Evolutionary conservation across 1,140 invertebrate species (phyloP), one percentile per base, ranked within the genome.

Genomic region (Hypsibius dujardini): DNA sequence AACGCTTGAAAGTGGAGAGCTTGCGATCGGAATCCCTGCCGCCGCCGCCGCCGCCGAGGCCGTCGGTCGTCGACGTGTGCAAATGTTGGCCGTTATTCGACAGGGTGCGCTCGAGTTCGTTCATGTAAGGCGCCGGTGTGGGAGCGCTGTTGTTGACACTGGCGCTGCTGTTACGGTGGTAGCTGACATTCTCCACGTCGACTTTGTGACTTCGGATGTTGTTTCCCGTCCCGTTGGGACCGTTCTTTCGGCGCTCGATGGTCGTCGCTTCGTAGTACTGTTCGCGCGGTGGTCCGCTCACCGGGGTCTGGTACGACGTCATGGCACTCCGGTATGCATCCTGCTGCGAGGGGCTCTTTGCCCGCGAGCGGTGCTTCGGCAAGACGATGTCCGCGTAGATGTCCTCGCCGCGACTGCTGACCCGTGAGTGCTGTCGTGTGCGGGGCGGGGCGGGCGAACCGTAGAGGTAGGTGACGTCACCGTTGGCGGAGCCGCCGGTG

Each of bases 41-140:
- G 28, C 28, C 28, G 28, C 28, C 28, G 28, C 28, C 28, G 28
- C 28, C 28, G 28, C 28, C 28, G 28, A 28, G 28, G 28, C 28
- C 28, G 28, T 28, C 28, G 28, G 28, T 28, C 28, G 28, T 28
- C 28, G 28, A 28, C 28, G 28, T 28, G 50, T 12, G 62, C 42
- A 67, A 45, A 67, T 67, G 62, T 45, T 67, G 62, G 7, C 62
- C 62, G 42, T 67, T 67, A 28, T 28, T 28, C 12, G 62, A 67
- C 42, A 67, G 45, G 42, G 62, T 67, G 7, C 62, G 62, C 62
- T 67, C 62, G 12, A 67, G 42, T 42, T 67, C 62, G 62, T 42
- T 67, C 62, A 67, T 67, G 62, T 67, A 67, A 12, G 62, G 62
- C 45, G 62, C 62, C 62, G 62, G 62, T 56, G 50, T 7, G 7